Evolutionary conservation across 2,888 invertebrate species (phyloP).

Genomic region (Carpatolechia fugitivella): DNA sequence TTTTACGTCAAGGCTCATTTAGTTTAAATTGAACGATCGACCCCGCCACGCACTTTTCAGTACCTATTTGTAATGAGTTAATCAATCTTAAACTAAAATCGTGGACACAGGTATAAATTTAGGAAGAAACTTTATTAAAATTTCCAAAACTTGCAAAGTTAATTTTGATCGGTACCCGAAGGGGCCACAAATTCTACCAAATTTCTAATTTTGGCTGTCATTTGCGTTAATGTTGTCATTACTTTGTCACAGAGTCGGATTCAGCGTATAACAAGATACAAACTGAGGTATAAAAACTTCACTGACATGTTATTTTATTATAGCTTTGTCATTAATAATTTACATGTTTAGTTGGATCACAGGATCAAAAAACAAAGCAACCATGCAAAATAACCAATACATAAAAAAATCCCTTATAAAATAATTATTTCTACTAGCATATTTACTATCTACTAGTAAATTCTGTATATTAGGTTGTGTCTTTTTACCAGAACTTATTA

Average conservation of each 20-base stretch:
- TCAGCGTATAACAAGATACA: background rate
- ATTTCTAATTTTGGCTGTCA: constrained; percentile 58
- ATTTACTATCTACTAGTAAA: no score
- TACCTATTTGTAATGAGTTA: constrained; percentile 50
- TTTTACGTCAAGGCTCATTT: constrained; percentile 38
- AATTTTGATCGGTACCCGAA: constrained; percentile 45
- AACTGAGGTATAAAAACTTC: background rate
- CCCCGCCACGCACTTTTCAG: constrained; percentile 49
- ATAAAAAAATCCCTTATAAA: no score
- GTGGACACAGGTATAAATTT: constrained; percentile 48
- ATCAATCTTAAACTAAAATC: constrained; percentile 44
- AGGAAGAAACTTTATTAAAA: constrained; percentile 53
- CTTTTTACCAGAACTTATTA: no score
- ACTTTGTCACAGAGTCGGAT: constrained; percentile 21
- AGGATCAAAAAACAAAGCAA: no score
- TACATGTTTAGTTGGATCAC: no score
- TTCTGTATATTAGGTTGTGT: no score
- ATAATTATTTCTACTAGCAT: no score
- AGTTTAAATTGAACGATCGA: constrained; percentile 39
- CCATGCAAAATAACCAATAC: no score
- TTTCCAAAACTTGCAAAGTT: constrained; percentile 46
- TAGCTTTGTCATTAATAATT: background rate
- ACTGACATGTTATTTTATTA: no score
- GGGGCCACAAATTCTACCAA: constrained; percentile 46
- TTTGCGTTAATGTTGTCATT: constrained; percentile 56